Evolutionary conservation across 30 jellyfish, hydroid and myxozoan species (phyloP), one percentile per base, ranked within the genome.

Genomic region (Chrysaora quinquecirrha): DNA sequence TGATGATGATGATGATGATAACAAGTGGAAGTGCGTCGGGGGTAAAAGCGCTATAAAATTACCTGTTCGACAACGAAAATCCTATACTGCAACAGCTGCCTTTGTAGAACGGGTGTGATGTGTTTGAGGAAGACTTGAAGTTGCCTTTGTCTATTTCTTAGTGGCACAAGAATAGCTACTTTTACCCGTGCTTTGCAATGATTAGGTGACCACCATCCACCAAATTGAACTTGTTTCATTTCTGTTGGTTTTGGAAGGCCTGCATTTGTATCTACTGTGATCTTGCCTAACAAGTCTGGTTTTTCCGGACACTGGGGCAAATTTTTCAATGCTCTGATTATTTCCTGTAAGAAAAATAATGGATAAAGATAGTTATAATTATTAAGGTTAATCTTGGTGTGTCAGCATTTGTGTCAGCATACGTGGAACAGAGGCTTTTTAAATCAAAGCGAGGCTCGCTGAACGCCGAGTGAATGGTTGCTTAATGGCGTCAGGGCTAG

Each of bases 241-340:
- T 6, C 9, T 9, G 58, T 43, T 6, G 9, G 12, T 43, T 6
- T 9, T 43, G 58, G 58, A 9, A 43, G 9, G 58, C 16, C 58
- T 60, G 32, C 29, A 10, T 10, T n/a, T 60, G 12, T 60, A 20
- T 60, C 34, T 6, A 20, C 34, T 6, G 10, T 27, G 32, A n/a
- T 60, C n/a, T 60, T 20, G 11, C 78, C 78, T 18, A 14, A 66
- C 78, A 25, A 66, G 10, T 21, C 78, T 31, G 27, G 32, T 31
- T n/a, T n/a, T n/a, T n/a, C n/a, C n/a, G n/a, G n/a, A n/a, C n/a
- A n/a, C n/a, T n/a, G n/a, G n/a, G n/a, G n/a, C n/a, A n/a, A n/a
- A n/a, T n/a, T n/a, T n/a, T n/a, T n/a, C n/a, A n/a, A n/a, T n/a
- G n/a, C n/a, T n/a, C n/a, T n/a, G n/a, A n/a, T n/a, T n/a, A n/a